Evolutionary conservation across 2,797 vertebrate species (phyloP).

Genomic region (Lophotriccus pileatus): DNA sequence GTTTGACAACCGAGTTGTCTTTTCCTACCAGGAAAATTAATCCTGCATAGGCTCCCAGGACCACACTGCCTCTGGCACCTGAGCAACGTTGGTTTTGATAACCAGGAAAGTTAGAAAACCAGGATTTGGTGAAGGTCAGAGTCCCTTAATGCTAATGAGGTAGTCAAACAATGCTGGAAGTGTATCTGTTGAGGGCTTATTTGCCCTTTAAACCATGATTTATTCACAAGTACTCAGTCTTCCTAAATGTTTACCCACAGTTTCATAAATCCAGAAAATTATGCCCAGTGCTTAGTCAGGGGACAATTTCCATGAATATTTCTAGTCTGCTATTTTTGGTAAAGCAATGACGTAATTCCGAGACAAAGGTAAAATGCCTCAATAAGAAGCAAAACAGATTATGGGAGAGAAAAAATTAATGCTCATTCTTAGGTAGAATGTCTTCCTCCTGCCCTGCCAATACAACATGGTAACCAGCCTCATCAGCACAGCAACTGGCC

Average conservation of each 20-base stretch:
- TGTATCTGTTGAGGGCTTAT: not conserved
- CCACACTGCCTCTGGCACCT: not conserved
- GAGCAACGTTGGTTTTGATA: not conserved
- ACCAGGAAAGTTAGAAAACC: not conserved
- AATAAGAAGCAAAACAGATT: not conserved
- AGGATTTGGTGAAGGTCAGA: not conserved
- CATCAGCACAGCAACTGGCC: not conserved
- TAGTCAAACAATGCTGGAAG: not conserved
- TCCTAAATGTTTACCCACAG: not conserved
- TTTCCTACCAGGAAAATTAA: not conserved
- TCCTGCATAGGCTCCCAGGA: not conserved
- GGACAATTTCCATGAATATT: not conserved
- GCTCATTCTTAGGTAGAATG: not conserved
- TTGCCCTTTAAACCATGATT: not conserved
- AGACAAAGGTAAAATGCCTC: not conserved
- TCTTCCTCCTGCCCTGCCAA: not conserved
- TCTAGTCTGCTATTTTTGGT: not conserved
- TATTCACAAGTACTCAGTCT: not conserved
- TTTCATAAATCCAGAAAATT: not conserved
- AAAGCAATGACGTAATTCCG: not conserved
- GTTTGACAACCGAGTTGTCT: not conserved
- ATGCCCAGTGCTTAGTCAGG: not conserved
- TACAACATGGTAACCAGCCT: not conserved
- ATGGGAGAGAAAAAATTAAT: not conserved
- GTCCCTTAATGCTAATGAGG: not conserved